A percentile compares a stretch with the other conserved stretches of the same genome.
phyloP scores from a whole-genome alignment of 1,140 invertebrate genomes.

The Drosophila nebulosa region DNA sequence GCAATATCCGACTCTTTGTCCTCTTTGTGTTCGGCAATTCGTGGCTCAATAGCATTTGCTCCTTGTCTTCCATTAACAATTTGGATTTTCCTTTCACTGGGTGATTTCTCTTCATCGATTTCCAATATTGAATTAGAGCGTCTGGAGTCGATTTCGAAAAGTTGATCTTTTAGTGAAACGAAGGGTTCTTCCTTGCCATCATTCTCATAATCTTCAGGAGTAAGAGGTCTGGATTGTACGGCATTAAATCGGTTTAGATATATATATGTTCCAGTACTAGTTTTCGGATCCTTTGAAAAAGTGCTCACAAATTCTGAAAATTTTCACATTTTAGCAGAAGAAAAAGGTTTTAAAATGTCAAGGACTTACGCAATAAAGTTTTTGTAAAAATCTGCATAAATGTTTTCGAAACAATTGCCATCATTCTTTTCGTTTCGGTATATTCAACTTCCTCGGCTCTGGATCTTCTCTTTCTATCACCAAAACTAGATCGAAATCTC shows the following conservation, averaged over 20 bases:
- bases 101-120: background rate
- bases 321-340: too few relatives aligned
- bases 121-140: background rate
- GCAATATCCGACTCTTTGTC: background rate
- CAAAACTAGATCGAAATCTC: background rate
- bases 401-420: background rate
- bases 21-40: background rate
- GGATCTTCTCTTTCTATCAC: background rate
- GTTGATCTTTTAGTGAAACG: too few relatives aligned
- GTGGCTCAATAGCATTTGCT: background rate
- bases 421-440: background rate
- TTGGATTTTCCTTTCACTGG: too few relatives aligned
- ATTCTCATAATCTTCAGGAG: too few relatives aligned
- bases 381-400: background rate
- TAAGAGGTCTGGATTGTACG: too few relatives aligned
- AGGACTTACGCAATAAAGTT: background rate
- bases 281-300: too few relatives aligned
- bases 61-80: too few relatives aligned
- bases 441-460: background rate
- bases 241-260: too few relatives aligned
- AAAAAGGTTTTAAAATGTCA: too few relatives aligned
- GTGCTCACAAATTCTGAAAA: too few relatives aligned
- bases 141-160: background rate
- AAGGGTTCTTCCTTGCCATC: too few relatives aligned
- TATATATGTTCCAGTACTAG: too few relatives aligned